Base-by-base conservation (phyloP, 2,113 vertebrate genomes). In the Cynopterus brachyotis region DNA sequence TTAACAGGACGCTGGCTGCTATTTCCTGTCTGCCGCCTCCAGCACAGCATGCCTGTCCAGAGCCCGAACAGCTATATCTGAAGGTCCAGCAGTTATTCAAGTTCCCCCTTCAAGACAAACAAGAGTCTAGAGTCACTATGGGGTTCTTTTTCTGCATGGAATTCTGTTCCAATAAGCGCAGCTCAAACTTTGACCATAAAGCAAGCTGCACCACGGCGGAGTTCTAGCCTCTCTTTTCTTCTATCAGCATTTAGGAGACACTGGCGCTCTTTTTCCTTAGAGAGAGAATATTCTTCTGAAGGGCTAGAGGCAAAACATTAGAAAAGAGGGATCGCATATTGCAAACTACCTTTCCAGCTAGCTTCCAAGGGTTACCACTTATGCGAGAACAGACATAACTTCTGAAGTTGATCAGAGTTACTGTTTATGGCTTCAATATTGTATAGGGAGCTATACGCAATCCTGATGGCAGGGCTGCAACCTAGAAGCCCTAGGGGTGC, bases 1-100 rank as follows among this genome's bases (percentile, higher is more conserved):
- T 97, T 89, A 97, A 87, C 95, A 92, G 90, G 80, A 93, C 62
- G 64, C 72, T n/a, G 85, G 73, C 72, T 89, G 88, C 67, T 89
- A 42, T 94, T 88, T 97, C 86, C 95, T 92, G 72, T 75, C 72
- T 5, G n/a, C 40, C 11, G 24, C 73, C 93, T 94, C 85, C 55
- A 47, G 35, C 92, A 75, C 81, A 93, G 93, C 81, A 28, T 6
- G 80, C 12, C 42, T 19, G 66, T 81, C 79, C 83, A 28, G 16
- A 92, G 87, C 69, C 79, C 9, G 4, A 5, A 92, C 91, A 70
- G 24, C 79, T 94, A 45, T 82, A 45, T 73, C 85, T 89, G 55
- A 76, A 90, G 76, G 87, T 95, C 80, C 2, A 3, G 42, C 66
- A 55, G 60, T 22, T 11, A 69, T 84, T 73, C 60, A 20, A 20